Base-by-base conservation (phyloP, 2,797 vertebrate genomes). In the Geotrypetes seraphini region DNA sequence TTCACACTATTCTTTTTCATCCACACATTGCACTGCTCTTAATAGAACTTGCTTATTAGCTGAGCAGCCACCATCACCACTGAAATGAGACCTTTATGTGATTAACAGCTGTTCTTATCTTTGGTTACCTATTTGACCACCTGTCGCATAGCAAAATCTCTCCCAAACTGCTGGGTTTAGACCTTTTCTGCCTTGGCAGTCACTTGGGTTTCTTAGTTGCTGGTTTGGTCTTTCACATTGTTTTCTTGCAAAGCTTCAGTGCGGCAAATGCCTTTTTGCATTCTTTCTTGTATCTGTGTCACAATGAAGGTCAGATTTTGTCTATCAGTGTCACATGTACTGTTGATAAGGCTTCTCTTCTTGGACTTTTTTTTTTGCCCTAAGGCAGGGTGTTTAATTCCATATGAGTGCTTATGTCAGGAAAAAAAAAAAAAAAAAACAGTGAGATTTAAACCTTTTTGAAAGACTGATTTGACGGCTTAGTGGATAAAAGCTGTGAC, bases 401-500 rank as follows among this genome's bases (percentile, higher is more conserved):
- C 40, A 64, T 42, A 12, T 39, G 21, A 55, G 7, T 46, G 16
- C 48, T n/a, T 61, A 52, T 61, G 13, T 48, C 26, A 25, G 28
- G 23, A 30, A 44, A 27, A 53, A n/a, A 60, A 46, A 26, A 25
- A 28, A 23, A 30, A 44, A 27, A 53, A n/a, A 60, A 46, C 39
- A 55, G 1, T 7, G 14, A 11, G 12, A 14, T 3, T 35, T 41
- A 35, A 16, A 43, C 36, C 22, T 28, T 57, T 36, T 27, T 5
- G 53, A 57, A 43, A 25, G 30, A 48, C 16, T 23, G 7, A 28
- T 52, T 57, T 48, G 27, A 17, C 50, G 43, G 32, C 42, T 66
- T 58, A 62, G 36, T 33, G 25, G 27, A 41, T 61, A 63, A 57
- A 53, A 52, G 49, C 14, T 10, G 9, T 54, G 47, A 61, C 50